Percentiles rank a stretch among this genome's conserved stretches.
These are phyloP conservation scores for Nilaparvata lugens DNA, from an alignment of 1,140 invertebrate species.

Conservation along the genomic window DNA sequence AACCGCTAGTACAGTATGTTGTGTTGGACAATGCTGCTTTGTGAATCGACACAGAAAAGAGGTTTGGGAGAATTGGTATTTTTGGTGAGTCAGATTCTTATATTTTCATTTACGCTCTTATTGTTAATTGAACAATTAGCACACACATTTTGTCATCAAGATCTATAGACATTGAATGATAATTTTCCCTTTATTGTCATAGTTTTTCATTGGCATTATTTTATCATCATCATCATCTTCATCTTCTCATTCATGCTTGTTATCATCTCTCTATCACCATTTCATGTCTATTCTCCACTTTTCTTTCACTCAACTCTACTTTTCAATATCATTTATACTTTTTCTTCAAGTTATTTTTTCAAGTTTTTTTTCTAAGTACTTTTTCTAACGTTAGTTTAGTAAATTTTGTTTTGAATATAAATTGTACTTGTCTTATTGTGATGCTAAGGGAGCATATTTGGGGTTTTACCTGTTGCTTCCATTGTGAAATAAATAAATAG, in stretches of 20 bases:
- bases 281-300: no score
- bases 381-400: no score
- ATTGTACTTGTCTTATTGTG: no score
- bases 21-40: conserved; percentile 19
- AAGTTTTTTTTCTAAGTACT: no score
- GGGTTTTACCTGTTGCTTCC: no score
- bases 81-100: conserved; percentile 12
- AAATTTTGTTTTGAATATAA: no score
- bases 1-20: conserved; percentile 13
- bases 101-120: not conserved
- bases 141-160: not conserved
- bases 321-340: not conserved
- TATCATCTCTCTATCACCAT: no score
- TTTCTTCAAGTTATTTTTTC: not conserved
- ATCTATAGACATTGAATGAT: not conserved
- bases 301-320: not conserved
- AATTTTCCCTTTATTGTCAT: no score
- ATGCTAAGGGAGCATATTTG: no score
- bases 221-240: not conserved
- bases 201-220: no score
- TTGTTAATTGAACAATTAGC: not conserved
- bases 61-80: conserved; percentile 21
- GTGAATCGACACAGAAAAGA: conserved; percentile 12
- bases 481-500: no score
- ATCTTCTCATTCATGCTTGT: no score